A percentile compares a stretch with the other conserved stretches of the same genome.
These are phyloP conservation scores for Dendrolimus houi DNA, from an alignment of 2,888 invertebrate species.

Conservation along the genomic window DNA sequence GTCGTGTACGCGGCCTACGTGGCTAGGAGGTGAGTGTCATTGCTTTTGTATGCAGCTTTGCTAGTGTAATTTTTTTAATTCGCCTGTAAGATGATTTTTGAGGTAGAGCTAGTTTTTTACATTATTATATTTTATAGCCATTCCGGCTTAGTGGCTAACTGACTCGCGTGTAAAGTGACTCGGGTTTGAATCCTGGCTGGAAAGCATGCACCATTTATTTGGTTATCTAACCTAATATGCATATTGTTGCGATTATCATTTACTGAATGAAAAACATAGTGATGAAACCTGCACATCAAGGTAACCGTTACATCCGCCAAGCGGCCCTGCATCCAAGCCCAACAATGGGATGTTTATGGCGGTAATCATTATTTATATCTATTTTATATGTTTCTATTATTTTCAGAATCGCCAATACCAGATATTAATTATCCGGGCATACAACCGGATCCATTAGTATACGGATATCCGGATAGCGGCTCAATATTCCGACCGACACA, in stretches of 20 bases:
- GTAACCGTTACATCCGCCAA: too few species aligned
- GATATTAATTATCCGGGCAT: constrained; percentile 84
- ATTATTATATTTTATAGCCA: neutral
- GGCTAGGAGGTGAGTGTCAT: constrained; percentile 35
- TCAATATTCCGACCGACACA: constrained; percentile 7
- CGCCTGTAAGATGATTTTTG: neutral
- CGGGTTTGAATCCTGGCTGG: too few species aligned
- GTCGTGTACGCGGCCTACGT: constrained; percentile 27
- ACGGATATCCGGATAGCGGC: constrained; percentile 23
- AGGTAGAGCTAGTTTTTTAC: neutral
- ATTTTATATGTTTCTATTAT: constrained; percentile 3
- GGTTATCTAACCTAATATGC: too few species aligned
- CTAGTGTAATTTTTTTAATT: constrained; percentile 1
- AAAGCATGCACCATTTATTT: too few species aligned
- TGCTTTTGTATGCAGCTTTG: constrained; percentile 1
- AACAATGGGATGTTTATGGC: neutral
- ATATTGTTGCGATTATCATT: too few species aligned
- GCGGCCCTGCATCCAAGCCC: too few species aligned
- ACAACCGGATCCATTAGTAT: constrained; percentile 61
- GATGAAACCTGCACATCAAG: too few species aligned
- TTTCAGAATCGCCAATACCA: constrained; percentile 81
- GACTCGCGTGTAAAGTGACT: too few species aligned
- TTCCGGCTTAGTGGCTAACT: too few species aligned
- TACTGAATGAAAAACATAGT: too few species aligned
- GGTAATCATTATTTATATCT: too few species aligned